Evolutionary conservation across 2,797 vertebrate species (phyloP).

Genomic region (Hylomyscus alleni): DNA sequence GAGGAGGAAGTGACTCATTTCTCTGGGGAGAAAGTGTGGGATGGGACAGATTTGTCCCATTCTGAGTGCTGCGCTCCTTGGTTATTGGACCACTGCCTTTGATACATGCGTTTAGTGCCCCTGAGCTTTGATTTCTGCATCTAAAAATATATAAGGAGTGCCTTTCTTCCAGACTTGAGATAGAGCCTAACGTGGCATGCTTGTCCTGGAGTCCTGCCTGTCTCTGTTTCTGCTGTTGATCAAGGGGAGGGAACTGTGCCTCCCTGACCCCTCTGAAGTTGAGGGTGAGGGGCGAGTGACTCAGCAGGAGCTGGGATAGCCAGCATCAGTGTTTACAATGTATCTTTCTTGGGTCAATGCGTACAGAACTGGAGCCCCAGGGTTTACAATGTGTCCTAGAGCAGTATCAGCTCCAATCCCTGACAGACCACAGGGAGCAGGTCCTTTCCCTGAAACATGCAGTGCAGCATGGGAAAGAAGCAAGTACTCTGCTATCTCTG

Average conservation of each 20-base stretch:
- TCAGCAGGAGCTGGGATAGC: neutral
- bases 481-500: neutral
- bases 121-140: constrained; percentile 1
- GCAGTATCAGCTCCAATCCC: neutral
- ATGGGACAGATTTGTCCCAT: fast-evolving
- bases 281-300: fast-evolving
- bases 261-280: neutral
- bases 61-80: neutral
- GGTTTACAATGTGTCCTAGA: neutral
- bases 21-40: neutral
- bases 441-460: fast-evolving
- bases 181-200: fast-evolving
- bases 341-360: neutral
- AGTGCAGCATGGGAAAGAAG: neutral
- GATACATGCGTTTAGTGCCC: neutral
- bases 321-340: fast-evolving
- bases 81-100: neutral
- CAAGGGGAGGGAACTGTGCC: neutral
- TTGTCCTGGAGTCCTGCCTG: too few species aligned
- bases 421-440: neutral
- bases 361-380: fast-evolving
- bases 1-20: neutral
- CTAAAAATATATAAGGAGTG: neutral
- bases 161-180: neutral
- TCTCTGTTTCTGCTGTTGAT: neutral